phyloP scores from a whole-genome alignment of 2,113 vertebrate species.

The Desmodus rotundus region DNA sequence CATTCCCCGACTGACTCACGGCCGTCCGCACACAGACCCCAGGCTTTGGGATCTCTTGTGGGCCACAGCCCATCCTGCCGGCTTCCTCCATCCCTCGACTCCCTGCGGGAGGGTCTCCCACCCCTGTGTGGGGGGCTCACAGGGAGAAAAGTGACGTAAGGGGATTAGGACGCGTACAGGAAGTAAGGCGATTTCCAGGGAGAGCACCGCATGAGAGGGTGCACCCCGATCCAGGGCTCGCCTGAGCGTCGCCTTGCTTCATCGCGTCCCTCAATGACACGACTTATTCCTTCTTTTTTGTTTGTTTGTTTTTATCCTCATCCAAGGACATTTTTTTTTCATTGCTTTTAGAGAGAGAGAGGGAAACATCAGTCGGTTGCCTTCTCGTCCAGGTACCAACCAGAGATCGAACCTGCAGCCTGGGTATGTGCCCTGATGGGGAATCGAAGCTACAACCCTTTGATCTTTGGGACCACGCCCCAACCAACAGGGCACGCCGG shows the following conservation, averaged over 20 bases:
- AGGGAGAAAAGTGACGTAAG: not conserved
- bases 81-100: not conserved
- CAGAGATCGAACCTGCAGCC: too few relatives aligned
- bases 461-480: too few relatives aligned
- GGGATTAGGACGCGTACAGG: not conserved
- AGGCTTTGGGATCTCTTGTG: not conserved
- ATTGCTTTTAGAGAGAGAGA: too few relatives aligned
- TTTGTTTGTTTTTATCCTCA: too few relatives aligned
- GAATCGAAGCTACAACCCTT: too few relatives aligned
- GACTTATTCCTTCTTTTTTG: too few relatives aligned
- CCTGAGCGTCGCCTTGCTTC: not conserved
- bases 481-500: too few relatives aligned
- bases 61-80: not conserved
- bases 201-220: not conserved
- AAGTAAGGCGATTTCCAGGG: not conserved
- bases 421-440: too few relatives aligned
- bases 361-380: too few relatives aligned
- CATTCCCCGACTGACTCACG: not conserved
- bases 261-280: not conserved
- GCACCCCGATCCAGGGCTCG: not conserved
- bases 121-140: not conserved
- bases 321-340: too few relatives aligned
- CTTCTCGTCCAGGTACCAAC: too few relatives aligned
- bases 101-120: not conserved
- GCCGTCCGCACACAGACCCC: not conserved